phyloP scores from a whole-genome alignment of 2,888 invertebrate genomes.

The Lissocephala sabroskyi region DNA sequence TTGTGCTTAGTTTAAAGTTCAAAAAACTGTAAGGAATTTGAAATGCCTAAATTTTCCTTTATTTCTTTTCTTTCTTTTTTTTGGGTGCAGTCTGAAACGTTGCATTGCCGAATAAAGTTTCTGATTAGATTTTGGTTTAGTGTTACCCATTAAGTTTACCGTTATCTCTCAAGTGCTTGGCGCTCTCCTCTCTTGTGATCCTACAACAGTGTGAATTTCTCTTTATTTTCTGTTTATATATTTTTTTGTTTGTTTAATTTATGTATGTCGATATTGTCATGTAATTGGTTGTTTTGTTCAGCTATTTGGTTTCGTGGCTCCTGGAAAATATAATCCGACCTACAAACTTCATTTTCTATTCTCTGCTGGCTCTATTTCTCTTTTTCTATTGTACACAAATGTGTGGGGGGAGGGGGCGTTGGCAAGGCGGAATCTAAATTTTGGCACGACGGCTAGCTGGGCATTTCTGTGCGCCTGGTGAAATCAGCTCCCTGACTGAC shows the following conservation, averaged over 20 bases:
- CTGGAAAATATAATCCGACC: slow-evolving; percentile 39
- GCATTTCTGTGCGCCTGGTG: no score
- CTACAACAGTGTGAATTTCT: slow-evolving; percentile 13
- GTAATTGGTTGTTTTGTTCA: slow-evolving; percentile 34
- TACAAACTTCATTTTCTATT: background rate
- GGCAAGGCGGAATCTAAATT: slow-evolving; percentile 20
- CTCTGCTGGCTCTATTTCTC: background rate
- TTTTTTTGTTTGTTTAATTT: slow-evolving; percentile 30
- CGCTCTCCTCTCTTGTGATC: slow-evolving; percentile 10
- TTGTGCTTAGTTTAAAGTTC: no score
- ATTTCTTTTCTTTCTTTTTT: no score
- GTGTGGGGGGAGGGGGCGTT: no score
- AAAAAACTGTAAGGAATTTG: slow-evolving; percentile 17
- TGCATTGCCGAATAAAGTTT: slow-evolving; percentile 31
- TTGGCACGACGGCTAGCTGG: background rate
- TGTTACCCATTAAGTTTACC: slow-evolving; percentile 1
- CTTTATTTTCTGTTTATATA: slow-evolving; percentile 6
- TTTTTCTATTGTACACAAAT: slow-evolving; percentile 37
- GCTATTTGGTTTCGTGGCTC: slow-evolving; percentile 26
- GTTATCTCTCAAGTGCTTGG: slow-evolving; percentile 10
- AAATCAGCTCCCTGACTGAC: no score
- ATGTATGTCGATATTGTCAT: slow-evolving; percentile 58
- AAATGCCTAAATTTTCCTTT: slow-evolving; percentile 44
- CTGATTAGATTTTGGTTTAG: slow-evolving; percentile 1
- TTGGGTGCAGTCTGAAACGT: slow-evolving; percentile 59